Evolutionary conservation across 2,113 vertebrate species (phyloP).

Genomic region (Cynoglossus semilaevis): DNA sequence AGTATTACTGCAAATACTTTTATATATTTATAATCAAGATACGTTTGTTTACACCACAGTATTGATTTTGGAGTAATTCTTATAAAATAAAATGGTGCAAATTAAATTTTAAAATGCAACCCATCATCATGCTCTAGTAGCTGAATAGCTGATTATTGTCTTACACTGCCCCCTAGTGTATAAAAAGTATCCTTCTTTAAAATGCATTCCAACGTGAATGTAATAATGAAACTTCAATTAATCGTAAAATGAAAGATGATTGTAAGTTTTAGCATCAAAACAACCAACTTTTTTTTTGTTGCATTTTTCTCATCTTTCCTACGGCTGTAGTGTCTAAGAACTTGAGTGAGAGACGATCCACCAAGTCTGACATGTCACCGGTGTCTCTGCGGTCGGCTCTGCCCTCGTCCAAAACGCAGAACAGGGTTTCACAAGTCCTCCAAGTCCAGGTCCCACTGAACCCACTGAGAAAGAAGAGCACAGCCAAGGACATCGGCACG

Average conservation of each 20-base stretch:
- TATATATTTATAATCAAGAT: too few relatives aligned
- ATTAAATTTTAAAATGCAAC: too few relatives aligned
- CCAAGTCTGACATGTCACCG: slow-evolving; percentile 90
- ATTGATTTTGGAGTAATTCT: too few relatives aligned
- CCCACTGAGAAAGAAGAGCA: slow-evolving; percentile 87
- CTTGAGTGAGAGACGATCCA: slow-evolving; percentile 85
- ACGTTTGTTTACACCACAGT: too few relatives aligned
- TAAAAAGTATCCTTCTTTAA: neutral
- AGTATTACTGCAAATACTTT: too few relatives aligned
- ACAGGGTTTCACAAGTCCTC: slow-evolving; percentile 91
- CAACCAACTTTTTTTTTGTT: too few relatives aligned
- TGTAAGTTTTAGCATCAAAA: too few relatives aligned
- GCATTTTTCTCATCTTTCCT: neutral
- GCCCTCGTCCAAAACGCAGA: slow-evolving; percentile 82
- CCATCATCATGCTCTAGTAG: too few relatives aligned
- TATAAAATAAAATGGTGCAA: too few relatives aligned
- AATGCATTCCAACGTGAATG: too few relatives aligned
- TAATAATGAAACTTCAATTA: too few relatives aligned
- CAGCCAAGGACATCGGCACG: slow-evolving; percentile 78
- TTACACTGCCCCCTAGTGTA: slow-evolving; percentile 57
- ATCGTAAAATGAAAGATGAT: too few relatives aligned
- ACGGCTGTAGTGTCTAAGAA: slow-evolving; percentile 86
- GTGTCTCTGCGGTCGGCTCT: slow-evolving; percentile 83
- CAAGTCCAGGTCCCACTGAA: slow-evolving; percentile 91
- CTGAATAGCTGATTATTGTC: neutral